Base-by-base conservation (phyloP, 2,797 vertebrate species). In the Chiloscyllium punctatum region DNA sequence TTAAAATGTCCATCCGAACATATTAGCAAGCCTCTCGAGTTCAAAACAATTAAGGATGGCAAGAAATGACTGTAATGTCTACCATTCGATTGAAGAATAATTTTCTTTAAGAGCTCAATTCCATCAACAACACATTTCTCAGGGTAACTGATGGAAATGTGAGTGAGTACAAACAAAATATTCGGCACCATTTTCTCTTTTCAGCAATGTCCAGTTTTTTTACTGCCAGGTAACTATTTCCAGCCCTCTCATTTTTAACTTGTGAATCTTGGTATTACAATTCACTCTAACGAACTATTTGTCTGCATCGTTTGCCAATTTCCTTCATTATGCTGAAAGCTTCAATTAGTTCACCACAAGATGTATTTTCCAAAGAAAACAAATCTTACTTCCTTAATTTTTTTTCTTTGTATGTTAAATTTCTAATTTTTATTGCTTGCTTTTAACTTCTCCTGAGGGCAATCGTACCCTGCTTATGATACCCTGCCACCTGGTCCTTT, bases 281-380 rank as follows among this genome's bases (percentile, higher is more conserved):
- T 92, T 69, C 90, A 92, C 90, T n/a, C 42, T 69, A 69, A 92
- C 69, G 62, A 68, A 68, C 90, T 92, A 92, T 92, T 92, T 92
- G 62, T 92, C 90, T 92, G n/a, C 62, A 92, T 23, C 2, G 8
- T 92, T 92, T 92, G 62, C 90, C 90, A 92, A 69, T 92, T 92
- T 92, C 66, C n/a, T 92, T 69, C 62, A 37, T 21, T 69, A 92
- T 69, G 90, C 23, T 92, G 90, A 92, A 92, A 69, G 62, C 33
- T 92, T 92, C 62, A 92, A 42, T 92, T 69, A 92, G 62, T n/a
- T 69, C 62, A 69, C 62, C 18, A 92, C 90, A 69, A 68, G 21
- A 23, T 68, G 37, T 37, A 6, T 69, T 69, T 92, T 69, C 90
- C 90, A 92, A 92, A 92, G 90, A 68, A 92, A 92, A 92, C 66